Percentiles rank a stretch among this genome's conserved stretches.
Conservation (phyloP, 2,113 vertebrate species). For the Otolemur garnettii region DNA sequence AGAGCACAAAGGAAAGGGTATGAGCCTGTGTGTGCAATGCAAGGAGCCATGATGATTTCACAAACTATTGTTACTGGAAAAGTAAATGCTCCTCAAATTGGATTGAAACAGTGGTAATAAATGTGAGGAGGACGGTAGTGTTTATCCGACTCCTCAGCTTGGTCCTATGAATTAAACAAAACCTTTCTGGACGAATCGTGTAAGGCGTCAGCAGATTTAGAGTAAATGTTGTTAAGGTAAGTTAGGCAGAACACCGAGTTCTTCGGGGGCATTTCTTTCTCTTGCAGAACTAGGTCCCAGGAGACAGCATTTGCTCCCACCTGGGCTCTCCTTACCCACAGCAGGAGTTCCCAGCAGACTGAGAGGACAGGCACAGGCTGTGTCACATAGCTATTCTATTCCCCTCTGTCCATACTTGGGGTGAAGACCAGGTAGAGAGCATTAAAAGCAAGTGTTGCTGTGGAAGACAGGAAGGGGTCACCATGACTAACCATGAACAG, state of each 20-base stretch:
- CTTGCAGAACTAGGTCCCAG: background rate
- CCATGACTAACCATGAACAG: accelerated
- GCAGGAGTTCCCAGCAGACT: background rate
- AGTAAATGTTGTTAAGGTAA: background rate
- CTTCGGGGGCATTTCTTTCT: background rate
- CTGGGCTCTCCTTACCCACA: background rate
- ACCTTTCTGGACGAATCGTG: background rate
- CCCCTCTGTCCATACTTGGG: accelerated
- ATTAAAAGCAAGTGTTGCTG: too few relatives aligned
- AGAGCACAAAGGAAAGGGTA: background rate
- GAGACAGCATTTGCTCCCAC: background rate
- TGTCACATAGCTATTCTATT: accelerated
- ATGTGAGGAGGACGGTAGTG: background rate
- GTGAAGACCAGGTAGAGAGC: background rate
- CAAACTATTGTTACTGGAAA: background rate
- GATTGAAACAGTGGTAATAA: conserved; percentile 26
- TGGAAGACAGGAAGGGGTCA: accelerated
- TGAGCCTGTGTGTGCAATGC: background rate
- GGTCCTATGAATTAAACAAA: conserved; percentile 38
- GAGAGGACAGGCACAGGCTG: accelerated
- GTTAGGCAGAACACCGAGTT: background rate
- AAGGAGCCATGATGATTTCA: conserved; percentile 50
- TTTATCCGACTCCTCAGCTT: conserved; percentile 13
- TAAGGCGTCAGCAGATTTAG: background rate
- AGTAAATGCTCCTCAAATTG: background rate